Evolutionary conservation across 2,797 vertebrate genomes (phyloP).

Genomic region (Menidia menidia): DNA sequence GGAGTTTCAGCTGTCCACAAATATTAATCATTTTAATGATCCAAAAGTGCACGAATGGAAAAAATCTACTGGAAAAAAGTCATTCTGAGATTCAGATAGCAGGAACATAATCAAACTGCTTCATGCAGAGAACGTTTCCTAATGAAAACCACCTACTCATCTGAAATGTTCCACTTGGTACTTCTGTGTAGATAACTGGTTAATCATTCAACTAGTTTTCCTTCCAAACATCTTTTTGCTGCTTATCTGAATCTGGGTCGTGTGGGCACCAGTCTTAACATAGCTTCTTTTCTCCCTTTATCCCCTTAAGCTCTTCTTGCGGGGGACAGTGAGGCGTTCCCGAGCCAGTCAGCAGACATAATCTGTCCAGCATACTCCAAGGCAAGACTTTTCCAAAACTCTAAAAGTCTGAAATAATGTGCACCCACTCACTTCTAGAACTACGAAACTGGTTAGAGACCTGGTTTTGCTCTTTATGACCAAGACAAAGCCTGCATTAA

Average conservation of each 20-base stretch:
- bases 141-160: too few species aligned
- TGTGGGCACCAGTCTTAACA: too few species aligned
- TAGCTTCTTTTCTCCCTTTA: too few species aligned
- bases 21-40: constrained; percentile 55
- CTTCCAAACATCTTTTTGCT: neutral
- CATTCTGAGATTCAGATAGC: neutral
- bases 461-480: too few species aligned
- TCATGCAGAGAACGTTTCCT: too few species aligned
- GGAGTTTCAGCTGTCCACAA: constrained; percentile 43
- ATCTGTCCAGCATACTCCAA: constrained; percentile 9
- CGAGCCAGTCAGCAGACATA: constrained; percentile 9
- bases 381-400: neutral
- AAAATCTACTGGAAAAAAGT: neutral
- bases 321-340: constrained; percentile 3
- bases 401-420: neutral
- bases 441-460: neutral
- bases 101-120: too few species aligned
- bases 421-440: neutral
- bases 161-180: too few species aligned
- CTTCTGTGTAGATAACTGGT: too few species aligned
- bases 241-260: too few species aligned
- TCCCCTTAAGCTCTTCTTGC: neutral
- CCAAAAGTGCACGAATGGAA: constrained; percentile 33
- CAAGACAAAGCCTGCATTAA: neutral
- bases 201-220: too few species aligned